A percentile compares a stretch with the other conserved stretches of the same genome.
Evolutionary conservation across 2,797 vertebrate species (phyloP).

Genomic region (Vultur gryphus): DNA sequence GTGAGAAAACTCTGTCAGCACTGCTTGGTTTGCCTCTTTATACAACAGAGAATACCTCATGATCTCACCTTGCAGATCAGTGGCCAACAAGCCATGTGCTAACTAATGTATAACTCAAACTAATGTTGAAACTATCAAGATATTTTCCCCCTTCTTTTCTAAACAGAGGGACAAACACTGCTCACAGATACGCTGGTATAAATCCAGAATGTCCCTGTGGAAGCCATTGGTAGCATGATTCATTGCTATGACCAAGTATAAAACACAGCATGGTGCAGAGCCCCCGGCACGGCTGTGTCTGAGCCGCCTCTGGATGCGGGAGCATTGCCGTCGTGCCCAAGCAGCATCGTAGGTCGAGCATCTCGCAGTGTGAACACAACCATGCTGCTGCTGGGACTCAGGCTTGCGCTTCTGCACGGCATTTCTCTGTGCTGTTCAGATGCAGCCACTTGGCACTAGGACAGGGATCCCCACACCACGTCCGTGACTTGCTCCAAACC

Average conservation of each 20-base stretch:
- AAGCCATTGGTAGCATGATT: neutral
- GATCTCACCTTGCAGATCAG: neutral
- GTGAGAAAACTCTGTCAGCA: neutral
- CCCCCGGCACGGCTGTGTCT: neutral
- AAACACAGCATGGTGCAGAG: rapidly evolving
- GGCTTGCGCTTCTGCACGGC: neutral
- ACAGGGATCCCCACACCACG: neutral
- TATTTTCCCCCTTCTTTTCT: neutral
- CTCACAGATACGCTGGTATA: neutral
- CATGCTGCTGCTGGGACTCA: neutral
- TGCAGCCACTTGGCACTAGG: neutral
- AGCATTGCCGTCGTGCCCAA: rapidly evolving
- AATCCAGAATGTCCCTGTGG: neutral
- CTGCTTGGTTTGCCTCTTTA: neutral
- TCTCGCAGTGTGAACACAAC: rapidly evolving
- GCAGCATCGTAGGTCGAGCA: neutral
- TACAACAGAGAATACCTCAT: neutral
- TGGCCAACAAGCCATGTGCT: rapidly evolving
- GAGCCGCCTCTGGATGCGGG: rapidly evolving
- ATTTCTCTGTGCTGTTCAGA: neutral
- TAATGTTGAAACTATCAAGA: neutral
- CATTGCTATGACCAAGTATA: neutral
- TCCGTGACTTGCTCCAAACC: neutral
- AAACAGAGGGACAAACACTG: neutral
- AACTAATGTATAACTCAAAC: neutral